Evolutionary conservation across 2,888 invertebrate genomes (phyloP), one percentile per base, ranked within the genome.

Genomic region (Asteroscopus sphinx): DNA sequence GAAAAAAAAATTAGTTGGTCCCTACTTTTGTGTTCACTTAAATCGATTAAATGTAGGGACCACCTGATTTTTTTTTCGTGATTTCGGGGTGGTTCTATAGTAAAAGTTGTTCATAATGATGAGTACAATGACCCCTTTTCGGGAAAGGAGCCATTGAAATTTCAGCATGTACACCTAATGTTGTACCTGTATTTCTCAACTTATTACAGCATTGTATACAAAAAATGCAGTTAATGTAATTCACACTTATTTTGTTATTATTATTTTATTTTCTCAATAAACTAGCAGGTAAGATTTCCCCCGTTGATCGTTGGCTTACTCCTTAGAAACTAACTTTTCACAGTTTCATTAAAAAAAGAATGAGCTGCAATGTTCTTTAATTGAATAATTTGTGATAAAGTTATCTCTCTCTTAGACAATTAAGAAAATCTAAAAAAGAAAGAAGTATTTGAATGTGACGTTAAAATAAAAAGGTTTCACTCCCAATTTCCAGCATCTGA

Each of bases 371-470:
- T 3, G 4, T 4, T 15, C 47, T 56, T 42, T 26, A 45, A 42
- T 46, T 52, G 28, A 52, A 52, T 52, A 62, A 35, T 42, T 47
- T 62, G 7, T 33, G 42, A 41, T n/a, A 7, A 46, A 68, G 42
- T 35, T 30, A 25, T 3, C 36, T n/a, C 1, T 7, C 4, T 12
- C 16, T 33, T 0, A 8, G 4, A 32, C 30, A 68, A 64, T 53
- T 42, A 37, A 41, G 12, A 35, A 33, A 61, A 17, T 17, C 28
- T 30, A 8, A 15, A 26, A 49, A 16, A 9, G 17, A 32, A 52
- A 30, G n/a, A 30, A 30, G n/a, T 3, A n/a, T 30, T 30, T 6
- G 30, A 26, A 26, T 26, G 26, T 6, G 9, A 28, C 28, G 11
- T 1, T 9, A 28, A 28, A 9, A 11, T 2, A 28, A 41, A 40